A percentile compares a stretch with the other conserved stretches of the same genome.
phyloP scores from a whole-genome alignment of 2,797 vertebrate species.

The Nannoperca obscura region DNA sequence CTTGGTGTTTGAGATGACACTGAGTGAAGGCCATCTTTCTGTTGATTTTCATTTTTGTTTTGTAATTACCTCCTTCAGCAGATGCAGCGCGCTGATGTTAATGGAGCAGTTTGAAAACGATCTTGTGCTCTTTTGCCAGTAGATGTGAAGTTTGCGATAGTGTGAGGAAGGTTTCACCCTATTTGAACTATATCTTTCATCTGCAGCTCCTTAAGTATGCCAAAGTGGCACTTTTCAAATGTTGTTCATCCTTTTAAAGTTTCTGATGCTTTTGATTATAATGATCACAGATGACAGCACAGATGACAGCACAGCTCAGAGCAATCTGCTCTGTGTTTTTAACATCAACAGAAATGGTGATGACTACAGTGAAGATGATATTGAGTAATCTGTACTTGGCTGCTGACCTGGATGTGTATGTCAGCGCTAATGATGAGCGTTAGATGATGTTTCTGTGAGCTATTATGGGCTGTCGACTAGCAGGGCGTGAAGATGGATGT shows the following conservation, averaged over 20 bases:
- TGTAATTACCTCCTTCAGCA: not conserved
- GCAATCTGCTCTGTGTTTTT: not conserved
- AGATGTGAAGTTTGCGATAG: not conserved
- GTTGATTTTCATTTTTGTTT: not conserved
- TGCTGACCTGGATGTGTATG: not conserved
- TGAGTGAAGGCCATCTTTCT: not conserved
- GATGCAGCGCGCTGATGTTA: not conserved
- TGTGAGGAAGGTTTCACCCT: not conserved
- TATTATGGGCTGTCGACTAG: not conserved
- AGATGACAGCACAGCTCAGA: not conserved
- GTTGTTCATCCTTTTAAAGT: not conserved
- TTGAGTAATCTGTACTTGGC: not conserved
- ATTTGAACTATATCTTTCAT: not conserved
- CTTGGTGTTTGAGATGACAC: not conserved
- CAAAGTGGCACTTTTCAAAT: not conserved
- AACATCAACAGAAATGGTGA: not conserved
- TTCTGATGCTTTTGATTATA: not conserved
- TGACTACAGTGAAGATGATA: not conserved
- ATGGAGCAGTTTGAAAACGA: not conserved
- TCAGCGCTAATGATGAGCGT: not conserved
- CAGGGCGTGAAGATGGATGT: not conserved
- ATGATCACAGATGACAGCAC: not conserved
- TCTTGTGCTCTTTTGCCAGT: not conserved
- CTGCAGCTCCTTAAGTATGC: not conserved
- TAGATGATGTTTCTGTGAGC: not conserved